Base-by-base conservation (phyloP, 2,888 invertebrate species). In the Gastracanthus pulcherrimus region DNA sequence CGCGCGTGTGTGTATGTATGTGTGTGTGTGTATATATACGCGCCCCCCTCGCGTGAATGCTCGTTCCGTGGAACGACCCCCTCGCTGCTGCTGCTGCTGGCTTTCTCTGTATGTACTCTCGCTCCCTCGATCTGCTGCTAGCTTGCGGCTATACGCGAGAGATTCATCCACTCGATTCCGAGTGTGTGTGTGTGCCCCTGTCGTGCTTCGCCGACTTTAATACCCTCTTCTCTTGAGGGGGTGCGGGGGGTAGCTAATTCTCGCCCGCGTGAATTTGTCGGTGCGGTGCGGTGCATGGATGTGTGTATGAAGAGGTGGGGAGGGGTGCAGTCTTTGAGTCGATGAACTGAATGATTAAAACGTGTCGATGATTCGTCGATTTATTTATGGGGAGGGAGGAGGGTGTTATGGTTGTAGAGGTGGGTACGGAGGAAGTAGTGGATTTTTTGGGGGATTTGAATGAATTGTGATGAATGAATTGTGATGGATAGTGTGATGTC, bases 111-210 rank as follows among this genome's bases (percentile, higher is more conserved):
- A 23, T n/a, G n/a, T n/a, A n/a, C 13, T 7, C n/a, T 38, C 19
- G 3, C 19, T 38, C 71, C 3, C 60, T 36, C 67, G 23, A 55
- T 36, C 67, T 62, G 7, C 62, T 16, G 5, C 11, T 4, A 4
- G 19, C 34, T 58, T 55, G 76, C 66, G 87, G 84, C 86, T 85
- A 85, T 87, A 9, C 62, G 16, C 13, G 36, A 62, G 89, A 87
- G 89, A 90, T 88, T 88, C 89, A 88, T 89, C 87, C 87, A 87
- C 86, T 87, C 84, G 82, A 86, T 84, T 83, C 83, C 82, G 16
- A 11, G 41, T 23, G 29, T 16, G 19, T 16, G 19, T 31, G 26
- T 34, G 16, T 2, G 45, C 64, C 78, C 70, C 69, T 26, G 36
- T 36, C 31, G 70, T 29, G 31, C 45, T 48, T 38, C 36, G 19